phyloP scores from a whole-genome alignment of 2,888 invertebrate genomes.

The Caenorhabditis angaria region DNA sequence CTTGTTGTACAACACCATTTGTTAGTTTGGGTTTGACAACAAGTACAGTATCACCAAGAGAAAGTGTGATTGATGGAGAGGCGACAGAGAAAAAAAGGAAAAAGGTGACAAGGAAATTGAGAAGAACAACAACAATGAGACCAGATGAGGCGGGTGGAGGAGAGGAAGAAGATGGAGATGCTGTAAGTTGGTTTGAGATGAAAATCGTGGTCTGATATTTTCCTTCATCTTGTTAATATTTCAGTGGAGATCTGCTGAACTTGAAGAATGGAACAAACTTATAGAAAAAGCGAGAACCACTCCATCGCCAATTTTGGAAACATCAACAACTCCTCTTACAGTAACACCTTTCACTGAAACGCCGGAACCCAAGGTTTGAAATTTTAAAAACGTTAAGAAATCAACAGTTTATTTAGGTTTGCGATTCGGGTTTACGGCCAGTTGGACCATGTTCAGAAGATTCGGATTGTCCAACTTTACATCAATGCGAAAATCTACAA shows the following conservation, averaged over 20 bases:
- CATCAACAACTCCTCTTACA: slow-evolving; percentile 21
- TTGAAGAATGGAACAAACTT: slow-evolving; percentile 36
- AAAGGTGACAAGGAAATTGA: not conserved
- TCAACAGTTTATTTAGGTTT: slow-evolving; percentile 31
- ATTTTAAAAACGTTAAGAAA: not conserved
- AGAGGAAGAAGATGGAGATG: slow-evolving; percentile 15
- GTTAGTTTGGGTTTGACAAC: slow-evolving; percentile 32
- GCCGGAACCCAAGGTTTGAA: slow-evolving; percentile 17
- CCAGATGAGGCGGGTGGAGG: not conserved
- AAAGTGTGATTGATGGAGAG: slow-evolving; percentile 32
- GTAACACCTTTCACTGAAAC: slow-evolving; percentile 26
- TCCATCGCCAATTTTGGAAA: not conserved
- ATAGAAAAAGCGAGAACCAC: slow-evolving; percentile 13
- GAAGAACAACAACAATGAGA: not conserved
- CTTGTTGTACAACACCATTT: slow-evolving; percentile 62
- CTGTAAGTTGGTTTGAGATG: no score
- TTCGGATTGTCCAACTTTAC: slow-evolving; percentile 52
- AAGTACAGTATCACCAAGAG: slow-evolving; percentile 23
- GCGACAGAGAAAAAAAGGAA: slow-evolving; percentile 17
- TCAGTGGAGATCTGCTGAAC: slow-evolving; percentile 29
- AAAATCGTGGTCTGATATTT: no score
- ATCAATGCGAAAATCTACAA: slow-evolving; percentile 47
- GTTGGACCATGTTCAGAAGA: slow-evolving; percentile 56
- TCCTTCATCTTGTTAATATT: no score
- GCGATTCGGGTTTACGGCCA: slow-evolving; percentile 43